Base-by-base conservation (phyloP, 30 jellyfish, hydroid and myxozoan species). In the Cassiopea xamachana region DNA sequence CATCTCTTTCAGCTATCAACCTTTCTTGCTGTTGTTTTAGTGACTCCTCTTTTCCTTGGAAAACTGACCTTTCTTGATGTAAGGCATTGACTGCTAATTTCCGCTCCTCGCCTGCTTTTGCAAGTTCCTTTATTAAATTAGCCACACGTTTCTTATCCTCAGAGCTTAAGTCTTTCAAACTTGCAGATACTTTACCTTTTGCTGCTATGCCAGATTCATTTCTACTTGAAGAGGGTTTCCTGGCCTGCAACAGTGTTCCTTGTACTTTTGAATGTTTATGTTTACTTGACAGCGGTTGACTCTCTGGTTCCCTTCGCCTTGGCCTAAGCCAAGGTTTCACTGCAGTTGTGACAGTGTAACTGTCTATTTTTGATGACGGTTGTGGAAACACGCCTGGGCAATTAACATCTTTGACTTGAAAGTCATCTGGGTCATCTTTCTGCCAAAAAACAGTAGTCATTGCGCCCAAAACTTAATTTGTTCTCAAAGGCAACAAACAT, bases 101-200 rank as follows among this genome's bases (percentile, higher is more conserved):
- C 15, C 93, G 87, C 12, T 93, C 98, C 69, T 93, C 98, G 15
- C 98, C 98, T 43, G 91, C 92, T 83, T 84, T 87, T 13, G 98
- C 98, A 75, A 93, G 98, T 50, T 93, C 98, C 76, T 93, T 86
- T 17, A 93, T 93, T 80, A 93, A 74, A 82, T 93, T 93, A 9
- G 98, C 92, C 51, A 93, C 92, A 45, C 87, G 76, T 62, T 60
- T 79, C 74, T 88, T 88, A 60, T 88, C 95, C 61, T 88, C 87
- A 60, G 62, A 47, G 3, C 91, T 19, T 7, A 88, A 46, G 48
- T 88, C 95, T 59, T 88, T 88, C 50, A 88, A 59, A 60, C 87
- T 88, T 7, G 81, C 90, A 60, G 94, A 67, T 46, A 77, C 62
- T 48, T 87, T 62, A n/a, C 48, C 47, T 18, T 73, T 1, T 15